A percentile compares a stretch with the other conserved stretches of the same genome.
These are phyloP conservation scores for Argyresthia albistria DNA, from an alignment of 2,888 invertebrate genomes.

Conservation along the genomic window DNA sequence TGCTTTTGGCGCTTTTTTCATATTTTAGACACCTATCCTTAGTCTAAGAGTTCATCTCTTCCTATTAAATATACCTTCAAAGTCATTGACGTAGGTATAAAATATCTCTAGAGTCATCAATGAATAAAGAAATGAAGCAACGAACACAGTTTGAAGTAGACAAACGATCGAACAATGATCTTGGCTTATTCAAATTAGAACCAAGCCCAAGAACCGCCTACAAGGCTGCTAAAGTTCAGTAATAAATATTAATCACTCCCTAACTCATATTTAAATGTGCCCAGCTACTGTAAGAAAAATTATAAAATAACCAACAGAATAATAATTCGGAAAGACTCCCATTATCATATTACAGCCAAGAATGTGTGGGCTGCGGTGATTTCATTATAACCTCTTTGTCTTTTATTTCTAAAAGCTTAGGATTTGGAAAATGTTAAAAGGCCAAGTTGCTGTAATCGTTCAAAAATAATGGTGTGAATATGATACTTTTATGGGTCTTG, in stretches of 20 bases:
- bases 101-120: too few species aligned
- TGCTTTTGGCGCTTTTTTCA: too few species aligned
- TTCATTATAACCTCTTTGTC: too few species aligned
- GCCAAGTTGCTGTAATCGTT: slow-evolving; percentile 6
- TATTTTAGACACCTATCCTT: too few species aligned
- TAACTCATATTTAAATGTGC: slow-evolving; percentile 57
- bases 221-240: slow-evolving; percentile 17
- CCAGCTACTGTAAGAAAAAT: slow-evolving; percentile 54
- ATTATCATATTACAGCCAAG: slow-evolving; percentile 46
- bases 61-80: too few species aligned
- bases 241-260: slow-evolving; percentile 62
- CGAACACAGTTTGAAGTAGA: too few species aligned
- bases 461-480: slow-evolving; percentile 12
- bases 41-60: too few species aligned
- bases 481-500: slow-evolving; percentile 7
- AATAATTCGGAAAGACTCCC: slow-evolving; percentile 43
- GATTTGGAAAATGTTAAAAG: slow-evolving; percentile 6
- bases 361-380: slow-evolving; percentile 27
- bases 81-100: too few species aligned
- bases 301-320: slow-evolving; percentile 34
- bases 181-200: slow-evolving; percentile 2
- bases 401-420: slow-evolving; percentile 4
- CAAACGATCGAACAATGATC: neutral
- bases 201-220: neutral
- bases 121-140: too few species aligned